A percentile compares a stretch with the other conserved stretches of the same genome.
phyloP scores from a whole-genome alignment of 2,888 invertebrate genomes.

The Syritta pipiens region DNA sequence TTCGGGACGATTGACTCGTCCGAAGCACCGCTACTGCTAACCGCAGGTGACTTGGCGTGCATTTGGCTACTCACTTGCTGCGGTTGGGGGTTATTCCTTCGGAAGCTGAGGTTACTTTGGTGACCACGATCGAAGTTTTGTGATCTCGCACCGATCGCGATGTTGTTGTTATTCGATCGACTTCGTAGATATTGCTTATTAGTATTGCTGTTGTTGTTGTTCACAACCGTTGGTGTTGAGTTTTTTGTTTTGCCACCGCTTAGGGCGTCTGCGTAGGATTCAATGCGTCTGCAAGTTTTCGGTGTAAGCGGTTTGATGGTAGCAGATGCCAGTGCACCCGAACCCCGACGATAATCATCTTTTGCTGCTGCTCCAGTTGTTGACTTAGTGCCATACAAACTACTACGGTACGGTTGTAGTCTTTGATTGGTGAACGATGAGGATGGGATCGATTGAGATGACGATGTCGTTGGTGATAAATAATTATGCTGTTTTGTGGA shows the following conservation, averaged over 20 bases:
- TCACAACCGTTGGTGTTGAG: conserved; percentile 52
- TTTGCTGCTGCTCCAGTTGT: conserved; percentile 54
- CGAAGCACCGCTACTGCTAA: conserved; percentile 71
- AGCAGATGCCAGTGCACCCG: conserved; percentile 16
- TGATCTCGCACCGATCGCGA: conserved; percentile 51
- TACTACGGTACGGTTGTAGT: conserved; percentile 77
- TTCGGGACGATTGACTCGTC: conserved; percentile 74
- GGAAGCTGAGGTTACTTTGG: conserved; percentile 72
- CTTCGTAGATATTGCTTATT: conserved; percentile 72
- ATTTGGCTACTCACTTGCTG: conserved; percentile 41
- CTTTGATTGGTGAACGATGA: conserved; percentile 71
- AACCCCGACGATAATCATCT: conserved; percentile 40
- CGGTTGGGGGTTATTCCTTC: conserved; percentile 65
- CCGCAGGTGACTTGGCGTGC: conserved; percentile 71
- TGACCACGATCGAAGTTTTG: conserved; percentile 71
- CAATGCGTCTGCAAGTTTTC: conserved; percentile 77
- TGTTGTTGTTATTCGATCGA: conserved; percentile 67
- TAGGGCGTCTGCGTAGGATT: conserved; percentile 72
- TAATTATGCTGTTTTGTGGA: conserved; percentile 57
- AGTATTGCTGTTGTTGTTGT: conserved; percentile 38
- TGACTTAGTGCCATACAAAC: conserved; percentile 75
- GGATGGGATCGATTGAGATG: conserved; percentile 63
- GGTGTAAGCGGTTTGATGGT: conserved; percentile 77
- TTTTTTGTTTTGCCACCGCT: conserved; percentile 48
- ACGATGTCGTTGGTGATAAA: conserved; percentile 65